Evolutionary conservation across 30 jellyfish, hydroid and myxozoan genomes (phyloP).

Genomic region (Nemopilema nomurai): DNA sequence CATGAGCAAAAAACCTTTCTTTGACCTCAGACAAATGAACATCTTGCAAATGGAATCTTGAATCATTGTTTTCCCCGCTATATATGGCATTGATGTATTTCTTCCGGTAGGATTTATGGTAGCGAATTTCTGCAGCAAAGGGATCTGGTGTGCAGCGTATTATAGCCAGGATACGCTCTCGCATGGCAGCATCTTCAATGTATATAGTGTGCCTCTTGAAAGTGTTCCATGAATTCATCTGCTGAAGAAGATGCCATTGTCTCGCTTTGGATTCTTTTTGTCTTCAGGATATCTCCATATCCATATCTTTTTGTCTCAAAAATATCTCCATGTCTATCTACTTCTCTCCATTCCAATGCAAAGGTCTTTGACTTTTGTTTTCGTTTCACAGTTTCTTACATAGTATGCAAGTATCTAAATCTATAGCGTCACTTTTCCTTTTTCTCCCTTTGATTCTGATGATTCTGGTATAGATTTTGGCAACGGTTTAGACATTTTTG

Average conservation of each 20-base stretch:
- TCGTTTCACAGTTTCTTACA: constrained; percentile 25
- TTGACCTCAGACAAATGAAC: constrained; percentile 38
- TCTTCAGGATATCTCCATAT: constrained; percentile 23
- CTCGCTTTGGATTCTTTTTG: constrained; percentile 14
- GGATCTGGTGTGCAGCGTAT: constrained; percentile 1
- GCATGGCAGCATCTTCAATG: constrained; percentile 34
- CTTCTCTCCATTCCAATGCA: constrained; percentile 16
- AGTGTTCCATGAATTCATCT: constrained; percentile 24
- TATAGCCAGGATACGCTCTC: constrained; percentile 30
- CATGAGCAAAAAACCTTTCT: constrained; percentile 24
- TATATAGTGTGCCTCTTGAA: constrained; percentile 28
- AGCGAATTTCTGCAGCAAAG: constrained; percentile 20
- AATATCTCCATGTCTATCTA: constrained; percentile 28
- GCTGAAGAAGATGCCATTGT: constrained; percentile 37
- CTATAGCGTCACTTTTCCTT: constrained; percentile 18
- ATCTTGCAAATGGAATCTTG: constrained; percentile 34
- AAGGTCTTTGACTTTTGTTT: not conserved
- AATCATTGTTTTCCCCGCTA: constrained; percentile 26
- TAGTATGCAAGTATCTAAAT: constrained; percentile 14
- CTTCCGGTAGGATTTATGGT: constrained; percentile 36
- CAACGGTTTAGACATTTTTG: constrained; percentile 4
- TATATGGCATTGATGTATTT: constrained; percentile 25
- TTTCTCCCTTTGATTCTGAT: constrained; percentile 3
- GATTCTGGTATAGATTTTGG: not conserved
- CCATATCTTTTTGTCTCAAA: constrained; percentile 9